These are phyloP conservation scores for Cinara cedri DNA, from an alignment of 2,888 invertebrate species.

Conservation along the genomic window DNA sequence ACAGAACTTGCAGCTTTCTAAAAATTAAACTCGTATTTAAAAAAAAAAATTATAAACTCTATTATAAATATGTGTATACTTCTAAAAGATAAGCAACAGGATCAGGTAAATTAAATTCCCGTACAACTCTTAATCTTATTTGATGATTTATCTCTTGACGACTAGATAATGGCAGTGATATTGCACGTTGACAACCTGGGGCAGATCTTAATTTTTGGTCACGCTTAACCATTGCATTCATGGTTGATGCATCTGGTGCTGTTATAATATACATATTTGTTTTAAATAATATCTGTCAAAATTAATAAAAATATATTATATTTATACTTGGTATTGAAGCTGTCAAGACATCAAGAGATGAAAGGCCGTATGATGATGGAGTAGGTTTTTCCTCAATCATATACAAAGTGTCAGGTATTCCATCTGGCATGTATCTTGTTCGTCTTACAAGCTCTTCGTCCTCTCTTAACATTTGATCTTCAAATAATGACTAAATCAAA, in stretches of 20 bases:
- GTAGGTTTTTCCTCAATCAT: slow-evolving; percentile 76
- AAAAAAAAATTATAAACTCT: not conserved
- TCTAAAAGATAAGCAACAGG: slow-evolving; percentile 80
- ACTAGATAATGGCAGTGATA: slow-evolving; percentile 76
- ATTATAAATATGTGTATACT: slow-evolving; percentile 55
- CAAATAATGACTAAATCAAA: slow-evolving; percentile 72
- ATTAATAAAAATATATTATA: slow-evolving; percentile 4
- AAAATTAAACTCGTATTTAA: not conserved
- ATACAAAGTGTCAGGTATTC: slow-evolving; percentile 90
- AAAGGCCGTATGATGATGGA: slow-evolving; percentile 59
- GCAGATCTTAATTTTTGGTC: slow-evolving; percentile 82
- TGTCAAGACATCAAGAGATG: slow-evolving; percentile 60
- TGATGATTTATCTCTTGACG: slow-evolving; percentile 78
- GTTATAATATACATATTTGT: not conserved
- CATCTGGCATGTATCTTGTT: slow-evolving; percentile 74
- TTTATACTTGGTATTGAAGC: slow-evolving; percentile 61
- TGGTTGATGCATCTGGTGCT: slow-evolving; percentile 79
- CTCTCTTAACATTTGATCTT: slow-evolving; percentile 82
- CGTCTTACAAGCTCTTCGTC: slow-evolving; percentile 75
- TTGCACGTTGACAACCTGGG: slow-evolving; percentile 80
- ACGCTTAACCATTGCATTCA: slow-evolving; percentile 81
- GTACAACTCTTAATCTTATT: slow-evolving; percentile 82
- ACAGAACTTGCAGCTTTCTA: slow-evolving; percentile 55
- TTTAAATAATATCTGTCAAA: not conserved
- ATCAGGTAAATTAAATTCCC: slow-evolving; percentile 93